Base-by-base conservation (phyloP, 2,888 invertebrate species). In the Ophion ellenae region DNA sequence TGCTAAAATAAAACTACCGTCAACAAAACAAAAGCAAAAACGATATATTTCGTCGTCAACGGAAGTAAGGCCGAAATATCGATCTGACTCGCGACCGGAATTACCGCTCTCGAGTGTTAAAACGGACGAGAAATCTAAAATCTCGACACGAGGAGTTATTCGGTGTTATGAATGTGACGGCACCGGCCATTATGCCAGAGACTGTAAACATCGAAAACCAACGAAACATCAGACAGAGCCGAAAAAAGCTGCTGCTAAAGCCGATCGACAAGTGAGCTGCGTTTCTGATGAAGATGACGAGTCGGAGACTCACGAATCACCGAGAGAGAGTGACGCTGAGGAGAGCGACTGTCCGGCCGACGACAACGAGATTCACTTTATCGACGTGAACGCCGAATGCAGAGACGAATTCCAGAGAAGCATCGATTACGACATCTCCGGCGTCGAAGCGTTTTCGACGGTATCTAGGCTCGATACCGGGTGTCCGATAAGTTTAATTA, bases 41-140 rank as follows among this genome's bases (percentile, higher is more conserved):
- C 84, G 32, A 67, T 86, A 14, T 87, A 88, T 47, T 86, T 87
- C 45, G 45, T 87, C 17, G 75, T 88, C 11, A 87, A 87, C 17
- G 86, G 88, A 63, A 88, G 87, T 53, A 85, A 87, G 1, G 73
- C 75, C 17, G 78, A 83, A 5, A 53, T 61, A 5, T 6, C 2
- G 74, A 79, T 14, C 24, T 64, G 0, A 9, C 28, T 9, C 17
- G n/a, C 36, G 70, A 75, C 47, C 11, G 40, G 14, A 57, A 40
- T 24, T 1, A 24, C 24, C 45, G 1, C 24, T 4, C 1, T 40
- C 53, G 7, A 36, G 28, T 40, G 66, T 53, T 9, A 75, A 74
- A 5, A n/a, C 57, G 28, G 32, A 64, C 11, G 71, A 69, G 0
- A 64, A 80, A 32, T 17, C 9, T 1, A 85, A 79, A 36, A 14